A percentile compares a stretch with the other conserved stretches of the same genome.
phyloP scores from a whole-genome alignment of 2,797 vertebrate species.

The Periparus ater region DNA sequence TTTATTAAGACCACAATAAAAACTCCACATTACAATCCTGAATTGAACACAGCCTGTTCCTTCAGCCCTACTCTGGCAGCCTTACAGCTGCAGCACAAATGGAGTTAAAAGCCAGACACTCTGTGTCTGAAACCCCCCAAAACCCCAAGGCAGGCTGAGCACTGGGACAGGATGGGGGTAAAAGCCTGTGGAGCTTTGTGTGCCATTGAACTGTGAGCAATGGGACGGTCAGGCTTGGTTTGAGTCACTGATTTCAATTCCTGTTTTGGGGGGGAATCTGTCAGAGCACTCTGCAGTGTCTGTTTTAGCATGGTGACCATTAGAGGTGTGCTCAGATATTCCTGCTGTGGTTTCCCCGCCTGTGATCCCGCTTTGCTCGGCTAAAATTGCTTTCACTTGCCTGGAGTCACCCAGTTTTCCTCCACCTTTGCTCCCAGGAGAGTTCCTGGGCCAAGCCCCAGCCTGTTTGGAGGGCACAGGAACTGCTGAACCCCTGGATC shows the following conservation, averaged over 20 bases:
- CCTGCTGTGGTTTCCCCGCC: neutral
- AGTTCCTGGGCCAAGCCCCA: neutral
- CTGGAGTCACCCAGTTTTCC: neutral
- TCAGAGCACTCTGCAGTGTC: neutral
- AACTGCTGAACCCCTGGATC: neutral
- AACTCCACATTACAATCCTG: neutral
- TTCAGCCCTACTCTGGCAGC: neutral
- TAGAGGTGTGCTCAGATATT: neutral
- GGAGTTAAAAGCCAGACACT: neutral
- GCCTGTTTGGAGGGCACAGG: neutral
- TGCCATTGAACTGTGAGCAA: neutral
- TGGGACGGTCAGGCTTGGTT: neutral
- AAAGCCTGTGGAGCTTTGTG: neutral
- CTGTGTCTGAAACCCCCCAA: neutral
- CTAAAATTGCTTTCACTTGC: neutral
- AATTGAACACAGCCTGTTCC: accelerated
- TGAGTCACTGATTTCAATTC: neutral
- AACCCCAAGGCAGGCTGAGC: neutral
- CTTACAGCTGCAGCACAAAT: neutral
- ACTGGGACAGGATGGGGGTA: accelerated
- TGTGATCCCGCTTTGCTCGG: neutral
- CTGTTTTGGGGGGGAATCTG: neutral
- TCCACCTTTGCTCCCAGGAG: neutral
- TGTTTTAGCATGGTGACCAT: neutral
- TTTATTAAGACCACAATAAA: neutral